A percentile compares a stretch with the other conserved stretches of the same genome.
Conservation (phyloP, 2,888 invertebrate species). For the Agapostemon virescens region DNA sequence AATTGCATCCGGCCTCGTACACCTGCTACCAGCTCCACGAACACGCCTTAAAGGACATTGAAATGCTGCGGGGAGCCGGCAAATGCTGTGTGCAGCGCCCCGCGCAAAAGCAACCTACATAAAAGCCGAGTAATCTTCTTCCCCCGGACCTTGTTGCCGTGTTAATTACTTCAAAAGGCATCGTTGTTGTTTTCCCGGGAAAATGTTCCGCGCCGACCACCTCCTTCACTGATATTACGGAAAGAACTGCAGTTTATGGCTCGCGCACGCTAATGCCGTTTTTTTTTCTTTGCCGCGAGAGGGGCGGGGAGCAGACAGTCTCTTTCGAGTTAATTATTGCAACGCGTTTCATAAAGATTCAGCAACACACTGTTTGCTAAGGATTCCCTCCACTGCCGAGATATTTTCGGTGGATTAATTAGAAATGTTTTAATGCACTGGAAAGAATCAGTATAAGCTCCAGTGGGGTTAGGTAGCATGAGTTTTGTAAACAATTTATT, state of each 20-base stretch:
- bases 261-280: slow-evolving; percentile 5
- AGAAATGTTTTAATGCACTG: background rate
- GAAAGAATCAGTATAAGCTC: background rate
- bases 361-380: too few species aligned
- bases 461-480: too few species aligned
- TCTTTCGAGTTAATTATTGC: background rate
- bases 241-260: background rate
- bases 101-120: background rate
- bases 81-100: background rate
- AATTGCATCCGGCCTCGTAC: background rate
- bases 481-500: too few species aligned
- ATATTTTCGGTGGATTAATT: background rate
- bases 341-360: slow-evolving; percentile 7
- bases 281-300: background rate
- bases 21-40: slow-evolving; percentile 7
- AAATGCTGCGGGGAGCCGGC: background rate
- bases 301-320: background rate
- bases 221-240: slow-evolving; percentile 3
- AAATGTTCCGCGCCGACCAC: background rate
- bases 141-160: background rate
- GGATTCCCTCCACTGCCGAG: background rate
- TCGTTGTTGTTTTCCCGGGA: background rate
- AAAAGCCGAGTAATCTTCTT: slow-evolving; percentile 18
- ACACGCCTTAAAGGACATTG: background rate
- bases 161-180: slow-evolving; percentile 33